Evolutionary conservation across 2,113 vertebrate genomes (phyloP), one percentile per base, ranked within the genome.

Genomic region (Zingel zingel): DNA sequence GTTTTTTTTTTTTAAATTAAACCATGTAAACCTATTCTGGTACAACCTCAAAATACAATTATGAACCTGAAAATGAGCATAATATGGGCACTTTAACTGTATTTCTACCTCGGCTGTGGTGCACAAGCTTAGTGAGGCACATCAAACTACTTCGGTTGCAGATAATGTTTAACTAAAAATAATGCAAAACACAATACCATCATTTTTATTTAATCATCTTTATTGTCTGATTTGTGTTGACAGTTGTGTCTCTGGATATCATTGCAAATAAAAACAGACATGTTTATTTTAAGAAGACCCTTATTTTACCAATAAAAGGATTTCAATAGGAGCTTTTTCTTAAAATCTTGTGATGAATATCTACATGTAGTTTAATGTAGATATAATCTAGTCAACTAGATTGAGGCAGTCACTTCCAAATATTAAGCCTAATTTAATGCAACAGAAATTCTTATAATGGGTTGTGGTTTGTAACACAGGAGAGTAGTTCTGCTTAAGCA

Each of bases 401-500:
- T 15, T 33, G 18, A 30, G 43, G 25, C 27, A 21, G 0, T 76
- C 30, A 14, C 33, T 65, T 69, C 27, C 33, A 63, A 54, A 66
- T 48, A 36, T 25, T 13, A 39, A 71, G 12, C 50, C 5, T 77
- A 10, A 78, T 74, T 78, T 45, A 1, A 50, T 58, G 62, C 64
- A 63, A 63, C 51, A 43, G 43, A 63, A 64, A 69, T 65, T 51
- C 11, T 12, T 33, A 19, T 10, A 19, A 54, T 33, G 7, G 2
- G 63, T 43, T 82, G 56, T 3, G 1, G 47, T 75, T 45, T 63
- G 21, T 19, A 47, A 58, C n/a, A 59, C 23, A 9, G 63, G 57
- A 1, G 33, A 81, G 43, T 21, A 51, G 15, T 33, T 63, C 7
- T 62, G 23, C n/a, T 70, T 51, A 82, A 62, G 61, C 77, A 89